Conservation (phyloP, 2,113 vertebrate species). For the Gymnogyps californianus region DNA sequence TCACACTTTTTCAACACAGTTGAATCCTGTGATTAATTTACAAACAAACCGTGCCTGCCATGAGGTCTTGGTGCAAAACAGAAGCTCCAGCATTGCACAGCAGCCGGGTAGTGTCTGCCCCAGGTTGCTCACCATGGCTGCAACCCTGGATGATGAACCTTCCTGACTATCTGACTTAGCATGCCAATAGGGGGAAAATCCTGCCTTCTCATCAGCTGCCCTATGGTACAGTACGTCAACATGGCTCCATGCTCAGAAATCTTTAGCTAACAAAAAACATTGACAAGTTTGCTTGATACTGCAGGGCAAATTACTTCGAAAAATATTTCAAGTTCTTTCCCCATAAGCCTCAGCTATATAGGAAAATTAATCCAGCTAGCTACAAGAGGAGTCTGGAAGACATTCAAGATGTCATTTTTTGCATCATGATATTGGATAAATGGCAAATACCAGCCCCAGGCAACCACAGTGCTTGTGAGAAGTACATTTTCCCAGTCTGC, state of each 20-base stretch:
- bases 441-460: background rate
- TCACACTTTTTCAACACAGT: background rate
- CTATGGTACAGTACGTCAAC: background rate
- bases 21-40: background rate
- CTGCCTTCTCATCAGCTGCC: background rate
- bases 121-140: background rate
- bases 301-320: background rate
- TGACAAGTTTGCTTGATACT: background rate
- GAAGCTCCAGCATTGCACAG: background rate
- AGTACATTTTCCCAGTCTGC: background rate
- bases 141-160: background rate
- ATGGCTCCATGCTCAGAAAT: background rate
- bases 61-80: background rate
- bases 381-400: background rate
- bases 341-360: background rate
- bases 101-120: fast-evolving
- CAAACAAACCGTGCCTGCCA: background rate
- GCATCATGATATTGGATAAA: background rate
- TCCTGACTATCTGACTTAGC: background rate
- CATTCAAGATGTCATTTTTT: background rate
- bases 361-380: background rate
- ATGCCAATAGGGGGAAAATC: background rate
- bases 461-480: background rate
- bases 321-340: background rate
- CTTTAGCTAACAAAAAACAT: background rate